A percentile compares a stretch with the other conserved stretches of the same genome.
Conservation (phyloP, 2,797 vertebrate genomes). For the Lutjanus argentimaculatus region DNA sequence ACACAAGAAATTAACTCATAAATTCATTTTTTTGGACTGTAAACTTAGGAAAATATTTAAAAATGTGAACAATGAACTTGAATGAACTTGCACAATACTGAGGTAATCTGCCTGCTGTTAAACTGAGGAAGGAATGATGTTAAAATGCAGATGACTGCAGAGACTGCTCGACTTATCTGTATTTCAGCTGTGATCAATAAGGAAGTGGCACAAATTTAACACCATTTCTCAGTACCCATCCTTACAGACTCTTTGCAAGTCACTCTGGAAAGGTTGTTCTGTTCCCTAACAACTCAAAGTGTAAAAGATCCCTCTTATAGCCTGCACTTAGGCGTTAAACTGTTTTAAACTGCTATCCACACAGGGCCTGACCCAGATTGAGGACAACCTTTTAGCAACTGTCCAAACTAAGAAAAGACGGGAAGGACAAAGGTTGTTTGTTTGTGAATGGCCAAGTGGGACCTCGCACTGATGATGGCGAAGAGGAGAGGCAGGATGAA, state of each 20-base stretch:
- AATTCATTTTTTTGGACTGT: too few species aligned
- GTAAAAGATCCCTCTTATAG: neutral
- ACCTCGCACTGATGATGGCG: slow-evolving; percentile 24
- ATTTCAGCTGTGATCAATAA: neutral
- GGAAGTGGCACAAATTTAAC: neutral
- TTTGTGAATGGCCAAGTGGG: slow-evolving; percentile 13
- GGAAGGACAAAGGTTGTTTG: slow-evolving; percentile 13
- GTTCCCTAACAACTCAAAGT: neutral
- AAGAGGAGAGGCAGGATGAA: neutral
- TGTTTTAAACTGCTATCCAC: slow-evolving; percentile 12
- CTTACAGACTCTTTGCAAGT: neutral
- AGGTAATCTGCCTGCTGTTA: too few species aligned
- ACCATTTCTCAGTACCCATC: too few species aligned
- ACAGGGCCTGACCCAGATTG: slow-evolving; percentile 19
- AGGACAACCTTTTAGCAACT: slow-evolving; percentile 49
- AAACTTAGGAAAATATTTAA: too few species aligned
- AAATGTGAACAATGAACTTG: too few species aligned
- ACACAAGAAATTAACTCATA: too few species aligned
- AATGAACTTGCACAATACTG: too few species aligned
- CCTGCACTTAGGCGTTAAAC: neutral
- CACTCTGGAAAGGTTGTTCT: neutral
- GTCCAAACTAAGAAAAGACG: neutral
- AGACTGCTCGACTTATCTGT: neutral
- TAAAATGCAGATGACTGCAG: neutral
- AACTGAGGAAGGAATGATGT: neutral